Evolutionary conservation across 2,797 vertebrate species (phyloP), one percentile per base, ranked within the genome.

Genomic region (Sebastes kiyomatsui): DNA sequence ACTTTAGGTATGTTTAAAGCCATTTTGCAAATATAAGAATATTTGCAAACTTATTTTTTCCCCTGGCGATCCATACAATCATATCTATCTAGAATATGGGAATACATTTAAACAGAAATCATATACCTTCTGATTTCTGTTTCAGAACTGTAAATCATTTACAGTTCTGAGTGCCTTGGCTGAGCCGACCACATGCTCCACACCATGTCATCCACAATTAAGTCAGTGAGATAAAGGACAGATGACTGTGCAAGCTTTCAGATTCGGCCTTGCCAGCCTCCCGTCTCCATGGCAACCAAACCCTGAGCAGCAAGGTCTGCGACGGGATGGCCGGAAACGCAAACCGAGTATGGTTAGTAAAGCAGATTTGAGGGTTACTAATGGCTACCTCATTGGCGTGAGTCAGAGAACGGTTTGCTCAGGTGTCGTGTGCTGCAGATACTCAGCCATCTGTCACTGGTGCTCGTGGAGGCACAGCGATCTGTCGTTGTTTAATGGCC

Each of bases 381-480:
- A 93, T 87, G 90, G 90, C 90, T 87, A 89, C 94, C 92, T 92
- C 92, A 87, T 82, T 62, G 73, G 75, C 49, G 91, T 95, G 95
- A 96, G 94, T 95, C 96, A 96, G 76, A 85, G 79, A 55, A 59
- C 65, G 88, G 82, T 92, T 92, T 88, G 90, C 90, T 93, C 93
- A 94, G 95, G 94, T 95, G 94, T 94, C 87, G 88, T 87, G 91
- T 74, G 85, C 91, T 62, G 81, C 75, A 87, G 84, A 93, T 87
- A 89, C 73, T 75, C 87, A 28, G 87, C 95, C 95, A 96, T 96
- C 95, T 96, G 95, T 91, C 94, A 56, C 90, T 4, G 60, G 10
- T 70, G 89, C 89, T 93, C 90, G 90, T 76, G 75, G 87, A 90
- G 89, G 74, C 87, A 23, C 85, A 38, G 83, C 82, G 90, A 88